Base-by-base conservation (phyloP, 2,113 vertebrate genomes). In the Origma solitaria region DNA sequence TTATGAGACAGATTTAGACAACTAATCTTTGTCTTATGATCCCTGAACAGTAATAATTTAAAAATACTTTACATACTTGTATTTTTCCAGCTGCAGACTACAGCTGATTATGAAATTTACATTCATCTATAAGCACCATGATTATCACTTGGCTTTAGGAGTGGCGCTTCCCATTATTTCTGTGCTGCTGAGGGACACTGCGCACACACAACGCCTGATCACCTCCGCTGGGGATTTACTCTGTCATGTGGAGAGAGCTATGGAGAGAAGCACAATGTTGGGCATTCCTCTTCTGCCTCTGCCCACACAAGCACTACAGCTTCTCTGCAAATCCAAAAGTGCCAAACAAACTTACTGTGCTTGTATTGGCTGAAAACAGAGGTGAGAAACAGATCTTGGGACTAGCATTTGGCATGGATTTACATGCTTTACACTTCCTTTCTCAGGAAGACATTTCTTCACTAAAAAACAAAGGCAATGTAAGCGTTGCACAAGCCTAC, bases 1-100 rank as follows among this genome's bases (percentile, higher is more conserved):
- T 98, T 97, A 97, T 93, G 95, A 97, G 94, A 95, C 91, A 96
- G 91, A 97, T 93, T 95, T 97, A 86, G 93, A 96, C 96, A 96
- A 96, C 87, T 95, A 95, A 97, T 97, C 97, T 96, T 88, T 93
- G 73, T 89, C 75, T 96, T 93, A 94, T 71, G 94, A 93, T 92
- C 91, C 96, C 72, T 27, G 58, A 95, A 91, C 23, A 80, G 87
- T 82, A 96, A 95, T 95, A 85, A 96, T 96, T 96, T 92, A 37
- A 79, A 91, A 95, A 88, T 44, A 88, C 42, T 96, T 96, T 94
- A 90, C 56, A 47, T 49, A n/a, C 65, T 70, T 77, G 28, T 50
- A 82, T 81, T 88, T 79, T 82, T 58, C 44, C 44, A 76, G 57
- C 65, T 38, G 23, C 37, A 77, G 71, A 86, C 72, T 69, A 47